These are phyloP conservation scores for Amphilophus citrinellus DNA, from an alignment of 2,113 vertebrate genomes.

Conservation along the genomic window DNA sequence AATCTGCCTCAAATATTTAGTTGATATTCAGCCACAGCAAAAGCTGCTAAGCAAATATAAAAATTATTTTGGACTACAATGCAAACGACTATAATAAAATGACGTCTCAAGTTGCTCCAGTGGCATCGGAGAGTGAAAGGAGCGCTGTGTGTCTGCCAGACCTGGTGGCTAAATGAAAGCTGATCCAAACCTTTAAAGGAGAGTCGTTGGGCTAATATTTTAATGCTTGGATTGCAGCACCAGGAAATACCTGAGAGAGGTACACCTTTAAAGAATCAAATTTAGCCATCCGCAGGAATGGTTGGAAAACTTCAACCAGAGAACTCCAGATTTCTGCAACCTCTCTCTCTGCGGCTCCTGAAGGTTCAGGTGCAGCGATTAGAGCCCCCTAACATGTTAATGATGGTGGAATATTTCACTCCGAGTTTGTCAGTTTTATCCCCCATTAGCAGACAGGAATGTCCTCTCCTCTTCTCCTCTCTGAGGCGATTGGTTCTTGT, in stretches of 20 bases:
- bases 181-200: conserved; percentile 60
- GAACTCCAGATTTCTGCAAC: conserved; percentile 22
- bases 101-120: conserved; percentile 32
- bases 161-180: conserved; percentile 52
- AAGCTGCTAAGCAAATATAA: conserved; percentile 26
- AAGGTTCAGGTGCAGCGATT: conserved; percentile 61
- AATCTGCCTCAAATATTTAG: conserved; percentile 30
- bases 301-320: conserved; percentile 50
- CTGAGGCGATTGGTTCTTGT: conserved; percentile 38
- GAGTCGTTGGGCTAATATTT: conserved; percentile 65
- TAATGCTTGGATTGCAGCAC: conserved; percentile 70
- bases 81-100: conserved; percentile 59
- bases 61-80: conserved; percentile 59
- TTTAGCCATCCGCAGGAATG: conserved; percentile 62
- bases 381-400: conserved; percentile 60
- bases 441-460: conserved; percentile 75
- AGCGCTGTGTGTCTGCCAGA: conserved; percentile 65
- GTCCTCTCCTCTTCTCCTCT: conserved; percentile 52
- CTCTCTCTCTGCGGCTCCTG: conserved; percentile 17
- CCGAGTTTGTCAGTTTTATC: conserved; percentile 69
- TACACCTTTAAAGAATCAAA: conserved; percentile 63
- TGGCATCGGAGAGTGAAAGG: conserved; percentile 65
- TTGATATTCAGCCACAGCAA: conserved; percentile 17
- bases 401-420: conserved; percentile 68
- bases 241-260: conserved; percentile 78